These are phyloP conservation scores for Rhopalosiphum maidis DNA, from an alignment of 1,140 invertebrate genomes.

Conservation along the genomic window DNA sequence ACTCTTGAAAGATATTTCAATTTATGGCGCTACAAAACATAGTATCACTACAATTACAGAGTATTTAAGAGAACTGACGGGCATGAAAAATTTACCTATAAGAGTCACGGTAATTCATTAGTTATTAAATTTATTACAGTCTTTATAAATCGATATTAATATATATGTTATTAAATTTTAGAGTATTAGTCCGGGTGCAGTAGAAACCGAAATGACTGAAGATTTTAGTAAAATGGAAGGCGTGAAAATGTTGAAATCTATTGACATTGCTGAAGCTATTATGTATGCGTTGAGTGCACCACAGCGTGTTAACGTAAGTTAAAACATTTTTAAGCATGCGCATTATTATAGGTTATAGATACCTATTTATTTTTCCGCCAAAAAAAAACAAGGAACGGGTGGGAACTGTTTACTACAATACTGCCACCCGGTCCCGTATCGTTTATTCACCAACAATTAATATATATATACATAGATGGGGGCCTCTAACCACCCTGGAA, in stretches of 20 bases:
- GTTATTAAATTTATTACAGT: background rate
- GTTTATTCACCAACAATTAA: too few species aligned
- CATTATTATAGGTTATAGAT: too few species aligned
- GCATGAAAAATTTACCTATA: background rate
- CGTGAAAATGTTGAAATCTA: background rate
- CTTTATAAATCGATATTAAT: background rate
- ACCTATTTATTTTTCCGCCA: too few species aligned
- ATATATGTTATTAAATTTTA: background rate
- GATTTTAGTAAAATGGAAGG: background rate
- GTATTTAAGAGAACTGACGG: background rate
- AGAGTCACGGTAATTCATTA: conserved; percentile 19
- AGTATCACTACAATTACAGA: background rate
- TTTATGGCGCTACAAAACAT: background rate
- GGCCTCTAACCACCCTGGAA: too few species aligned
- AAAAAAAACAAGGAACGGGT: too few species aligned
- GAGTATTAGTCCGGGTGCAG: conserved; percentile 37
- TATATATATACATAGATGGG: too few species aligned
- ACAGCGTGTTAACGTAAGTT: conserved; percentile 23
- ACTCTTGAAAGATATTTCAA: background rate
- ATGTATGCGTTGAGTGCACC: conserved; percentile 20
- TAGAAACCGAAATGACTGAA: conserved; percentile 33
- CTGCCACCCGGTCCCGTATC: too few species aligned
- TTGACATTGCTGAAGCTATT: conserved; percentile 35
- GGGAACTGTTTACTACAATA: too few species aligned
- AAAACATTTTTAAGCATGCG: background rate